These are phyloP conservation scores for Acleris cristana DNA, from an alignment of 2,888 invertebrate species.

Conservation along the genomic window DNA sequence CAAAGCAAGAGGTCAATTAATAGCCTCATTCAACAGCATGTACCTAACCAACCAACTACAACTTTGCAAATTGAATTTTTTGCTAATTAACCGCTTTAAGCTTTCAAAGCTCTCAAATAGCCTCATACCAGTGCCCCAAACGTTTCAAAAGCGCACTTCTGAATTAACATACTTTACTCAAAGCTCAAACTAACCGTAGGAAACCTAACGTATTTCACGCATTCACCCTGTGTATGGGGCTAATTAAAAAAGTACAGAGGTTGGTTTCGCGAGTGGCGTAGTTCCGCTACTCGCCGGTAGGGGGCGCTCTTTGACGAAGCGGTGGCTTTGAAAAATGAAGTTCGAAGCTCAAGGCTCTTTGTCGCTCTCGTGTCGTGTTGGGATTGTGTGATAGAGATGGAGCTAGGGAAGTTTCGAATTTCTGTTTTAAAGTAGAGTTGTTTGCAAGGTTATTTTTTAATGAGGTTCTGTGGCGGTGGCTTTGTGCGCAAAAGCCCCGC, in stretches of 20 bases:
- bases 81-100: conserved; percentile 60
- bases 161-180: conserved; percentile 81
- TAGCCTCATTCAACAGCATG: neutral
- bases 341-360: conserved; percentile 54
- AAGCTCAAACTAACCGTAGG: conserved; percentile 79
- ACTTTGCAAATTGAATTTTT: conserved; percentile 45
- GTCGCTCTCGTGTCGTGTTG: too few relatives aligned
- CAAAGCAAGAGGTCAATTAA: neutral
- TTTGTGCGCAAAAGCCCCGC: conserved; percentile 71
- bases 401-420: conserved; percentile 22
- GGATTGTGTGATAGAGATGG: conserved; percentile 49
- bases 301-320: conserved; percentile 72
- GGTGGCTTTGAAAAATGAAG: neutral
- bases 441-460: conserved; percentile 79
- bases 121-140: conserved; percentile 48
- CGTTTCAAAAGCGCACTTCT: conserved; percentile 72
- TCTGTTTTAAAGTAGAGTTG: conserved; percentile 41
- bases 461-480: conserved; percentile 76
- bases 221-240: conserved; percentile 78
- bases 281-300: conserved; percentile 80
- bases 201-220: conserved; percentile 76
- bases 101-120: conserved; percentile 44
- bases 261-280: conserved; percentile 76
- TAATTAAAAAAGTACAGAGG: conserved; percentile 83
- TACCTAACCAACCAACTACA: conserved; percentile 3